A percentile compares a stretch with the other conserved stretches of the same genome.
Evolutionary conservation across 2,113 vertebrate genomes (phyloP).

Genomic region (Scytalopus superciliaris): DNA sequence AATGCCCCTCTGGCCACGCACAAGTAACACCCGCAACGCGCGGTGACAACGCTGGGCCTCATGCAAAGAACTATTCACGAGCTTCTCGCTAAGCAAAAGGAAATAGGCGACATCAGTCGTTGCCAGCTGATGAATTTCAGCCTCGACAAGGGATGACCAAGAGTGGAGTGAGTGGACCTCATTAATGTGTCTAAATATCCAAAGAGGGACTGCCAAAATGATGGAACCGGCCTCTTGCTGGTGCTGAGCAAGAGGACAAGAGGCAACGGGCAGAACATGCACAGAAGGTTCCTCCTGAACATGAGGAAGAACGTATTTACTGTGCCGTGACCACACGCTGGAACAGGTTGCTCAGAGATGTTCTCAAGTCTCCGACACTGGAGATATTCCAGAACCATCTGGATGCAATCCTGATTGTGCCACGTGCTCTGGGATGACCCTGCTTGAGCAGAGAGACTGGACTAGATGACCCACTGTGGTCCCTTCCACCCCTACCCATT

Average conservation of each 20-base stretch:
- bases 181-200: background rate
- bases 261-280: background rate
- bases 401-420: background rate
- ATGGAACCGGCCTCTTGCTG: too few species aligned
- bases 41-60: background rate
- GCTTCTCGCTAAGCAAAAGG: background rate
- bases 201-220: too few species aligned
- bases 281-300: background rate
- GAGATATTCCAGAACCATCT: background rate
- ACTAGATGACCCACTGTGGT: background rate
- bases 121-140: too few species aligned
- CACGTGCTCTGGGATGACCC: background rate
- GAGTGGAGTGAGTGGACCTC: background rate
- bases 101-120: rapidly evolving
- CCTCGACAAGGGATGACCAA: background rate
- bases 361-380: too few species aligned
- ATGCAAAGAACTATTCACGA: rapidly evolving
- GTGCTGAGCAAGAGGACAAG: background rate
- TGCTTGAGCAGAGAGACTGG: background rate
- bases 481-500: background rate
- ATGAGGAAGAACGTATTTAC: background rate
- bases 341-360: background rate
- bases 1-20: background rate
- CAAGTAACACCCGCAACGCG: rapidly evolving
- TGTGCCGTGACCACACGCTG: too few species aligned